Base-by-base conservation (phyloP, 1,140 invertebrate species). In the Diuraphis noxia region DNA sequence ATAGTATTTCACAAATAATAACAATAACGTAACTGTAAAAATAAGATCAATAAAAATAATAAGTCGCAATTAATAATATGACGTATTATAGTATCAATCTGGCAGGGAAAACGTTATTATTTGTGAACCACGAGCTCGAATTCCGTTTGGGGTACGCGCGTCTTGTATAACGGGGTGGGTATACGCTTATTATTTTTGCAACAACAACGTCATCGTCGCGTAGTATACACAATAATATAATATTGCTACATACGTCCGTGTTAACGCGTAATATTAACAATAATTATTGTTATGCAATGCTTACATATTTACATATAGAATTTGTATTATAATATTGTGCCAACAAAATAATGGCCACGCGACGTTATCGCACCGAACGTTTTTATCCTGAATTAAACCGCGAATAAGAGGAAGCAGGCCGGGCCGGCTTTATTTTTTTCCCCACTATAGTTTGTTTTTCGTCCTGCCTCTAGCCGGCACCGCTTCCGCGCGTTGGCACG, bases 401-500 rank as follows among this genome's bases (percentile, higher is more conserved):
- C 25, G 25, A 41, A 41, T 6, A n/a, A 38, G 13, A 41, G 10
- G 38, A 17, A 41, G 13, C 25, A 30, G 3, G 38, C 25, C 13
- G 7, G 8, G 21, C 19, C 5, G 34, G 21, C 36, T 36, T 81
- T 40, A 40, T 40, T 40, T 38, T 38, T 21, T 36, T 7, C 21
- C 77, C 36, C 8, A 21, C 72, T 23, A 21, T 21, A 30, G 36
- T 84, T 85, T 56, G 9, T 87, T 52, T 56, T 30, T 63, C n/a
- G 19, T 63, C 49, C 40, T 40, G 21, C 82, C 36, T 23, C 13
- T n/a, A 17, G 41, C 25, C 43, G 43, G 30, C 40, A 25, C 30
- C 72, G 88, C 77, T 90, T 43, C 23, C 36, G 36, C 36, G n/a
- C 77, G 88, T 17, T 38, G 89, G 89, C 89, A 91, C 89, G 77